Percentiles rank a stretch among this genome's conserved stretches.
Evolutionary conservation across 2,888 invertebrate species (phyloP).

Genomic region (Agrochola lota): DNA sequence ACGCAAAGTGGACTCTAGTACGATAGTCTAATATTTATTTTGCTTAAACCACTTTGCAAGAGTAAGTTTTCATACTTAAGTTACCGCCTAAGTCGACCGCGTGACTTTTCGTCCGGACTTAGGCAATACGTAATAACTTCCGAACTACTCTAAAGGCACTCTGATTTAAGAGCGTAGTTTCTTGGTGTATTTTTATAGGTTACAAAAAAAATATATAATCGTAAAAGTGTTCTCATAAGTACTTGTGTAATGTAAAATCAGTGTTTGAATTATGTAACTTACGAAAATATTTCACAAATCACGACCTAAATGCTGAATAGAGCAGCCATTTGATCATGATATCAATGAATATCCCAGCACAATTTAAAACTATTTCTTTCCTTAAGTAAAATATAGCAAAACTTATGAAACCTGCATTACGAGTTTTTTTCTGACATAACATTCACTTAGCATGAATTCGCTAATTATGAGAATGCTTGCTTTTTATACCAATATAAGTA

Average conservation of each 20-base stretch:
- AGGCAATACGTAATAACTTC: slow-evolving; percentile 9
- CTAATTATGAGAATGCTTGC: background rate
- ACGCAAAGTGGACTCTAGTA: too few relatives aligned
- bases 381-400: background rate
- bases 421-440: background rate
- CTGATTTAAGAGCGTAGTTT: slow-evolving; percentile 29
- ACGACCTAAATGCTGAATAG: background rate
- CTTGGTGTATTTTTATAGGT: background rate
- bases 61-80: slow-evolving; percentile 8
- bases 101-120: slow-evolving; percentile 6
- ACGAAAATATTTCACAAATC: background rate
- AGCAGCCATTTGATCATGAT: background rate
- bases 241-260: slow-evolving; percentile 8
- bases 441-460: background rate
- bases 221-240: slow-evolving; percentile 2
- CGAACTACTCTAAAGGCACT: slow-evolving; percentile 37
- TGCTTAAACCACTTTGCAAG: background rate
- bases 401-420: background rate
- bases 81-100: slow-evolving; percentile 2
- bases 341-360: background rate
- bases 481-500: background rate
- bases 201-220: slow-evolving; percentile 9
- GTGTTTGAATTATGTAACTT: background rate
- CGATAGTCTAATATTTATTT: background rate
- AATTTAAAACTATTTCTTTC: background rate